Evolutionary conservation across 2,797 vertebrate genomes (phyloP).

Genomic region (Amblyopsis hoosieri): DNA sequence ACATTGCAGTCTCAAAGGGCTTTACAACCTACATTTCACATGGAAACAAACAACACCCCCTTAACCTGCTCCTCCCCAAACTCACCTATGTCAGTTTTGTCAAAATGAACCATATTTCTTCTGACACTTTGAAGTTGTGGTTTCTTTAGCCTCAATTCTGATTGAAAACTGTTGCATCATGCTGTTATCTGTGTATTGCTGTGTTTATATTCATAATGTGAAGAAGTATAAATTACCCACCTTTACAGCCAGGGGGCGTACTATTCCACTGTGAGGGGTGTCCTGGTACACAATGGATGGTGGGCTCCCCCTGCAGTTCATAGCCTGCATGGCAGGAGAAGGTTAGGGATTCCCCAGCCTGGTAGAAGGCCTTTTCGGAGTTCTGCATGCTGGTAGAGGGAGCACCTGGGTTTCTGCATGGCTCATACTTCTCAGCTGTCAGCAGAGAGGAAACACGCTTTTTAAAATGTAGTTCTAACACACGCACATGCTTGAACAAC

Average conservation of each 20-base stretch:
- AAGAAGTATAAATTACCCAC: constrained; percentile 52
- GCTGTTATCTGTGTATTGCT: neutral
- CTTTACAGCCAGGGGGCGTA: constrained; percentile 89
- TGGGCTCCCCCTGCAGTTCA: constrained; percentile 85
- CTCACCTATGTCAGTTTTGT: too few relatives aligned
- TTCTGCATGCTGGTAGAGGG: constrained; percentile 86
- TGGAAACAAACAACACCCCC: too few relatives aligned
- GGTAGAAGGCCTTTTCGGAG: constrained; percentile 88
- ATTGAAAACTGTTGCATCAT: neutral
- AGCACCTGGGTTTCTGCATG: constrained; percentile 89
- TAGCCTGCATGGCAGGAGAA: constrained; percentile 89
- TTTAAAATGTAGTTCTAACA: neutral
- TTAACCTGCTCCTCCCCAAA: too few relatives aligned
- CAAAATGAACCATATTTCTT: too few relatives aligned
- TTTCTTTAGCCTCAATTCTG: too few relatives aligned
- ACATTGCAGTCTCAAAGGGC: too few relatives aligned
- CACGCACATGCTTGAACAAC: neutral
- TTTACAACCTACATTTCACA: too few relatives aligned
- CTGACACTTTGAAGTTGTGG: too few relatives aligned
- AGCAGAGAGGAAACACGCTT: neutral
- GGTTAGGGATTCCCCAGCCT: constrained; percentile 85
- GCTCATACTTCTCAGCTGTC: constrained; percentile 90
- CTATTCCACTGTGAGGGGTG: constrained; percentile 95
- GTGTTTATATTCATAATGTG: neutral
- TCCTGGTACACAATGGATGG: constrained; percentile 89